These are phyloP conservation scores for Rhorus exstirpatorius DNA, from an alignment of 2,888 invertebrate species.

Conservation along the genomic window DNA sequence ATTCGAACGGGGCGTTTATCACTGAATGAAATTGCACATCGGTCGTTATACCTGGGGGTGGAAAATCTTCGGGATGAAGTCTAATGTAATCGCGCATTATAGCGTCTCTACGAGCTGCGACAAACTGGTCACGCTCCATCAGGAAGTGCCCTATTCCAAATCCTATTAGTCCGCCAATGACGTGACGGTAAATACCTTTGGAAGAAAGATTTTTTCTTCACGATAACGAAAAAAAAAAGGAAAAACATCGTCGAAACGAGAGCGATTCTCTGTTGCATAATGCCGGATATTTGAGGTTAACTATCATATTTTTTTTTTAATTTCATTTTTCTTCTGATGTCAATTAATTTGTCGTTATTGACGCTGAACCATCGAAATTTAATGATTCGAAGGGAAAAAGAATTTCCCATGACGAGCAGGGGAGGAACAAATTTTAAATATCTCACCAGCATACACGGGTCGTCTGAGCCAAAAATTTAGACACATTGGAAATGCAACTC, in stretches of 20 bases:
- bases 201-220: not conserved
- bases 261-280: slow-evolving; percentile 64
- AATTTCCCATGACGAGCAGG: too few species aligned
- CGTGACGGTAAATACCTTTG: slow-evolving; percentile 74
- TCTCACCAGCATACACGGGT: slow-evolving; percentile 74
- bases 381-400: too few species aligned
- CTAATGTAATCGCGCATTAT: slow-evolving; percentile 80
- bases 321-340: not conserved
- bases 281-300: slow-evolving; percentile 38
- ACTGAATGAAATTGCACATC: too few species aligned
- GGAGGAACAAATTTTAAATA: slow-evolving; percentile 3
- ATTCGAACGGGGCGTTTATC: not conserved
- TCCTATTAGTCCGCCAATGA: slow-evolving; percentile 42
- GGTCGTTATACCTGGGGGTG: slow-evolving; percentile 77
- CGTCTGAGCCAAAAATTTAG: slow-evolving; percentile 68
- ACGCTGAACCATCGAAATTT: too few species aligned
- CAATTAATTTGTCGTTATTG: not conserved
- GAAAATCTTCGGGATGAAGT: slow-evolving; percentile 82
- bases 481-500: slow-evolving; percentile 33
- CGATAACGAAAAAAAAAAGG: not conserved
- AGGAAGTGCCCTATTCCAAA: slow-evolving; percentile 52
- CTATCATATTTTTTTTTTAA: not conserved
- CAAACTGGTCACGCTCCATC: not conserved
- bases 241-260: too few species aligned
- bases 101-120: slow-evolving; percentile 75